Conservation (phyloP, 2,888 invertebrate genomes). For the Sericinus montela region DNA sequence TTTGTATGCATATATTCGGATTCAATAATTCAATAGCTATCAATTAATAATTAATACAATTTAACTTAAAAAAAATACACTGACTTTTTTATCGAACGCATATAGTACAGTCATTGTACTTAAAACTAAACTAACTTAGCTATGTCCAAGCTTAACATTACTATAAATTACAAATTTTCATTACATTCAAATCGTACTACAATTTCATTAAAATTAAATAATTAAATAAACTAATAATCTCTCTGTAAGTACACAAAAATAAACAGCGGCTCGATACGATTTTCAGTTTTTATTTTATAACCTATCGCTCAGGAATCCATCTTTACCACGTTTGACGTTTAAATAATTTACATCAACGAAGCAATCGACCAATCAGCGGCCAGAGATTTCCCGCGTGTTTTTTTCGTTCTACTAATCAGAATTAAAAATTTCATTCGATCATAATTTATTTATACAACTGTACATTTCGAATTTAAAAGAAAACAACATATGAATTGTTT, state of each 20-base stretch:
- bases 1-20: constrained; percentile 78
- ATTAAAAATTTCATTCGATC: constrained; percentile 9
- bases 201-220: constrained; percentile 25
- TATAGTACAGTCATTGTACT: constrained; percentile 41
- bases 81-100: constrained; percentile 63
- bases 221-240: constrained; percentile 27
- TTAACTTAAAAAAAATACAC: constrained; percentile 73
- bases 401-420: neutral
- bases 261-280: neutral
- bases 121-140: constrained; percentile 58
- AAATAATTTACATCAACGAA: neutral
- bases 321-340: neutral
- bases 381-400: neutral
- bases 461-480: constrained; percentile 21
- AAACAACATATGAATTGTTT: constrained; percentile 9
- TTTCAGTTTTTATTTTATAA: constrained; percentile 1
- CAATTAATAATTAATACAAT: constrained; percentile 67
- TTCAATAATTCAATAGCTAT: constrained; percentile 77
- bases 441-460: constrained; percentile 34
- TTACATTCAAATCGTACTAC: constrained; percentile 52
- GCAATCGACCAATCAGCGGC: constrained; percentile 13
- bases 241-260: constrained; percentile 16
- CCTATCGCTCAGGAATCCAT: constrained; percentile 5
- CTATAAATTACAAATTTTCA: constrained; percentile 74
- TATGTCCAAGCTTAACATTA: constrained; percentile 72